Percentiles rank a stretch among this genome's conserved stretches.
Conservation (phyloP, 2,888 invertebrate genomes). For the Uloborus plumipes region DNA sequence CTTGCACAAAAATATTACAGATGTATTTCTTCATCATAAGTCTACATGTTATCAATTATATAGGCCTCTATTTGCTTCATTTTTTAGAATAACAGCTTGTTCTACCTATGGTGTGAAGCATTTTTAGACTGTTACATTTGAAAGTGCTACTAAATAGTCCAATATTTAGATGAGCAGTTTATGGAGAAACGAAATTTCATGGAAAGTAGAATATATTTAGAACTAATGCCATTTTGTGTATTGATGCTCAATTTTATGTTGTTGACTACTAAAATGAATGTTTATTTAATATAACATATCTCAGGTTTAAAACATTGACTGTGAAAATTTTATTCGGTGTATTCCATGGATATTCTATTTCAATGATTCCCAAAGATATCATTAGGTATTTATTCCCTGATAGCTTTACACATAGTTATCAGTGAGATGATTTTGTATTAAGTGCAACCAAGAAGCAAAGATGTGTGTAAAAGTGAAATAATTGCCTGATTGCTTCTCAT, state of each 20-base stretch:
- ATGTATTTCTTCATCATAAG: too few relatives aligned
- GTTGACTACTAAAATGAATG: conserved; percentile 39
- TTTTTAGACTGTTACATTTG: conserved; percentile 25
- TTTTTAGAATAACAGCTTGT: conserved; percentile 53
- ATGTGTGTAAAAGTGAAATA: too few relatives aligned
- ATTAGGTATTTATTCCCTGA: too few relatives aligned
- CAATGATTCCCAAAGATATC: too few relatives aligned
- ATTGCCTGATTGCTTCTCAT: too few relatives aligned
- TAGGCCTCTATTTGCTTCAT: background rate
- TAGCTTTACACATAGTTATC: too few relatives aligned
- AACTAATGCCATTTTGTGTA: conserved; percentile 41
- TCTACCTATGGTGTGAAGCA: conserved; percentile 22
- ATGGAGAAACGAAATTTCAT: conserved; percentile 37
- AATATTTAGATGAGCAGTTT: conserved; percentile 29
- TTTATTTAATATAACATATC: conserved; percentile 55
- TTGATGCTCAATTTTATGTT: conserved; percentile 58
- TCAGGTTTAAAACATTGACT: conserved; percentile 37
- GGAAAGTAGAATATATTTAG: conserved; percentile 43
- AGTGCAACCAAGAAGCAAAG: too few relatives aligned
- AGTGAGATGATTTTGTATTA: too few relatives aligned
- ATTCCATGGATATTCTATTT: too few relatives aligned
- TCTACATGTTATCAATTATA: too few relatives aligned
- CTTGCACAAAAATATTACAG: too few relatives aligned
- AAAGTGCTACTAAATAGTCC: conserved; percentile 42
- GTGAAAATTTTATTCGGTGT: too few relatives aligned